Evolutionary conservation across 2,888 invertebrate species (phyloP).

Genomic region (Octonoba sinensis): DNA sequence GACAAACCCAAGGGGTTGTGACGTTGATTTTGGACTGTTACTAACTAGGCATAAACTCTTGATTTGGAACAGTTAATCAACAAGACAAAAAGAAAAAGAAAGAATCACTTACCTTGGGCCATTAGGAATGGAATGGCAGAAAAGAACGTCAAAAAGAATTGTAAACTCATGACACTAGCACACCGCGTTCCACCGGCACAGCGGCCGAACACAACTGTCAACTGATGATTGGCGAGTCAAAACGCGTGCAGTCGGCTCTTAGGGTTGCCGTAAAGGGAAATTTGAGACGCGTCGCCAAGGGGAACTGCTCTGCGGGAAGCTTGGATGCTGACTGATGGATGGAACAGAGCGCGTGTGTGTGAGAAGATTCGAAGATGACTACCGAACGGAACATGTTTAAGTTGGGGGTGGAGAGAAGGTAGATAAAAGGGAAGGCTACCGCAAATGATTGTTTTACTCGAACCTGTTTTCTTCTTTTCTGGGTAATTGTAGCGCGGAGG

Average conservation of each 20-base stretch:
- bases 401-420: slow-evolving; percentile 10
- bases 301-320: slow-evolving; percentile 6
- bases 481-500: neutral
- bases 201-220: slow-evolving; percentile 5
- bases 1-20: no score
- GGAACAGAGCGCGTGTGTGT: neutral
- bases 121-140: slow-evolving; percentile 19
- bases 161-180: slow-evolving; percentile 24
- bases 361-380: neutral
- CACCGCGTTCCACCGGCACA: slow-evolving; percentile 16
- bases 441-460: slow-evolving; percentile 10
- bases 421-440: slow-evolving; percentile 3
- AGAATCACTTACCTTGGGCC: slow-evolving; percentile 40
- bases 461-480: neutral
- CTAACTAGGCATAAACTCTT: no score
- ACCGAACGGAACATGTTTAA: neutral
- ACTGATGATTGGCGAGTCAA: neutral
- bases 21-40: no score
- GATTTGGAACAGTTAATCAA: no score
- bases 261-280: neutral
- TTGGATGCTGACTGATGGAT: no score
- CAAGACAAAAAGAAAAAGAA: no score
- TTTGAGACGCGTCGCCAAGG: slow-evolving; percentile 13
- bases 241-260: neutral
- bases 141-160: slow-evolving; percentile 37